Evolutionary conservation across 2,888 invertebrate genomes (phyloP), one percentile per base, ranked within the genome.

Genomic region (Aromia moschata): DNA sequence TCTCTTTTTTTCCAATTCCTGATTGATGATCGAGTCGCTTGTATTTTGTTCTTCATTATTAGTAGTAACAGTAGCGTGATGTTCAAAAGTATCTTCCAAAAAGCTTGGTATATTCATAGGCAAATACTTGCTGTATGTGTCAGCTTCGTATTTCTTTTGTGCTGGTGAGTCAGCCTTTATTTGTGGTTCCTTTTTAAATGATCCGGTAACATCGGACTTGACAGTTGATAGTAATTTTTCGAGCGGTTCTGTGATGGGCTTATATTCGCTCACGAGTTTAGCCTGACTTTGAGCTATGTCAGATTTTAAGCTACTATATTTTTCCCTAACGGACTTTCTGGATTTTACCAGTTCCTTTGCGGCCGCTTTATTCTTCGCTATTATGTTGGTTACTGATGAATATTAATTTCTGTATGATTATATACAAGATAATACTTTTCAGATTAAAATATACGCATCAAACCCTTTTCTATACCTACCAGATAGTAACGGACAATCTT

Each of bases 381-480:
- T 1, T 15, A 15, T 15, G 25, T 25, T 25, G 7, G 10, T 15
- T 31, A n/a, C 30, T 31, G 14, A 12, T 1, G 10, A 14, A n/a
- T n/a, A 2, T 30, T n/a, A 2, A 30, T 12, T 1, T 9, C 7
- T 15, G 17, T 10, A 16, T 4, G 9, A 16, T 40, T 40, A 40
- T 15, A 9, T 40, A 40, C 16, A 16, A 1, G n/a, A n/a, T n/a
- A n/a, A n/a, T n/a, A n/a, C n/a, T 11, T 11, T 56, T 47, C 18
- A 45, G 17, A 36, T 14, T 9, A 18, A 11, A n/a, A 51, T 33
- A 18, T 20, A 57, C 1, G 12, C 4, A 57, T 57, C 57, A 18
- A 57, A 57, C 1, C 40, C 41, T 37, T 56, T 56, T 15, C 47
- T 10, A 33, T 49, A 56, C 1, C 41, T 7, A 0, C 56, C 56